Base-by-base conservation (phyloP, 2,797 vertebrate species). In the Tenualosa ilisha region DNA sequence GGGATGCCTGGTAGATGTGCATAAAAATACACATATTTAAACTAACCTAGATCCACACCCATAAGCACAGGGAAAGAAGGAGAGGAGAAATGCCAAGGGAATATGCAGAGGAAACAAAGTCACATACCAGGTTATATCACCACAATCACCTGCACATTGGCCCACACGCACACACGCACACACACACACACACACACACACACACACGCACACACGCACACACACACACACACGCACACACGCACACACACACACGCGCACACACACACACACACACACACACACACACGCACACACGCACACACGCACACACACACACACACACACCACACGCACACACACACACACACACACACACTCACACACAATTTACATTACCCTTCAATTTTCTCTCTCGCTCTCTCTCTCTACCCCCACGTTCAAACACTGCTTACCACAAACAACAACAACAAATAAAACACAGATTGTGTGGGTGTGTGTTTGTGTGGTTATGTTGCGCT, bases 1-100 rank as follows among this genome's bases (percentile, higher is more conserved):
- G 24, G 22, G 31, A 43, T 37, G 15, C 31, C 63, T 75, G 31
- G 31, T 75, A 75, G 50, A 72, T 72, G 83, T 68, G 81, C 86
- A 89, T 86, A 87, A 88, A 88, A 86, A 85, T 82, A 87, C 82
- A 86, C 49, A 86, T 79, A 82, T 88, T 85, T 84, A 84, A 59
- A 56, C 85, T 85, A 88, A 89, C 88, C 88, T 84, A 89, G 87
- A 86, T 89, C 83, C 86, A 51, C 49, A 81, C 40, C 54, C 82
- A 68, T 87, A 79, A 79, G 40, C 8, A 79, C 72, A 79, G 72
- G 40, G 46, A 0, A 46, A 8, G 37, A 46, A 46, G 72, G 72
- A 22, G 40, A 22, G 7, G 37, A 46, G 40, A 43, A 79, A 17
- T 43, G 20, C 1, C 9, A 43, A 40, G 68, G 15, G 37, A 2